Evolutionary conservation across 2,797 vertebrate genomes (phyloP), one percentile per base, ranked within the genome.

Genomic region (Pseudopleuronectes americanus): DNA sequence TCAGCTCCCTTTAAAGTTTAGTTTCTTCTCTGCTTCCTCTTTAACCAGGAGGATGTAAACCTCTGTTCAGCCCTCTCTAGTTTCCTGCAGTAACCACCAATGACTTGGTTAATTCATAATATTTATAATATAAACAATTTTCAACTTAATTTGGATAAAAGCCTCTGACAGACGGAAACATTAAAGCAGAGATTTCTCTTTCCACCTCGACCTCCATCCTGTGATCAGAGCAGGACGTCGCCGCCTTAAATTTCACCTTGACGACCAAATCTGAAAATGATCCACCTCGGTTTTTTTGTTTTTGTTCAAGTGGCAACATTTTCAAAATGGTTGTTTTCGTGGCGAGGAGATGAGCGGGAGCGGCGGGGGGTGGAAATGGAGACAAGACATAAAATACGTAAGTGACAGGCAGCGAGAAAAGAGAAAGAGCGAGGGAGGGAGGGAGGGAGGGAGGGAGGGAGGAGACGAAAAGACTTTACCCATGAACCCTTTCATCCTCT

Each of bases 401-500:
- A 79, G 71, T 60, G 67, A 81, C 73, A 77, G 68, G 60, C 74
- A 61, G 64, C 14, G 52, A 76, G 71, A 28, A 62, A 80, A 76
- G 71, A 28, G 64, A 80, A 54, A 2, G 53, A 45, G 61, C 19
- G 68, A 77, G 57, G 26, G 23, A 57, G 31, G 8, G 31, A 9
- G n/a, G n/a, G 47, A 83, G 57, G 2, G 49, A 45, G 62, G 2
- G 49, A 45, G 62, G n/a, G 64, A 75, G 56, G 21, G 56, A 16
- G n/a, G 43, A 71, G 77, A 22, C 4, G 36, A 61, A 74, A 74
- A 76, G 41, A 77, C 41, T 45, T 75, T 81, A 66, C 74, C 65
- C 71, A 79, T 57, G 58, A 79, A 53, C 57, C 33, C 80, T 88
- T 88, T 86, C 72, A 88, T 90, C 83, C 74, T 71, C 80, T 74